Conservation (phyloP, 2,797 vertebrate genomes). For the Tapera naevia region DNA sequence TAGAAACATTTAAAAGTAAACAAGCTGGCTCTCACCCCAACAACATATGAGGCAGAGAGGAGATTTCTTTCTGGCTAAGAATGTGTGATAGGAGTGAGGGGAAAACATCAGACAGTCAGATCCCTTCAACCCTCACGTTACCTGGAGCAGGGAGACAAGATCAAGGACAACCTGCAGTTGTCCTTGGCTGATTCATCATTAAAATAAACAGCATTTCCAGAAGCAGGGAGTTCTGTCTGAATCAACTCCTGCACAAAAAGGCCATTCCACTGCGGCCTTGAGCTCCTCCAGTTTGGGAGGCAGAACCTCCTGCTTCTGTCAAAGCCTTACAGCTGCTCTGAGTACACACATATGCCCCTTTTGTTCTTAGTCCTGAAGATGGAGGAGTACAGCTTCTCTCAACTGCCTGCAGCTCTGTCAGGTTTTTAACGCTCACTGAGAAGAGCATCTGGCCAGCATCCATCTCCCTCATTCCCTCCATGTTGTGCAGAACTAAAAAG, state of each 20-base stretch:
- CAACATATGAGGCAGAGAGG: neutral
- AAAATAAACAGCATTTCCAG: neutral
- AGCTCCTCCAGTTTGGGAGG: neutral
- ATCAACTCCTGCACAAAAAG: neutral
- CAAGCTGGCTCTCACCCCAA: neutral
- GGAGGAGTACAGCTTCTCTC: neutral
- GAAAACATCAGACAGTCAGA: neutral
- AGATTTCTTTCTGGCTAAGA: neutral
- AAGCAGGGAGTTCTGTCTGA: neutral
- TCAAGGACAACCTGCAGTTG: neutral
- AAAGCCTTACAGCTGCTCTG: neutral
- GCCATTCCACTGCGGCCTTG: rapidly evolving
- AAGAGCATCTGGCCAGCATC: conserved; percentile 19
- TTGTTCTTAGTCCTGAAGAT: neutral
- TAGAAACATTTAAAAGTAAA: neutral
- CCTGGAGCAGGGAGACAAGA: neutral
- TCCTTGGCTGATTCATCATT: neutral
- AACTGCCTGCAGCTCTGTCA: neutral
- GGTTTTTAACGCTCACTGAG: neutral
- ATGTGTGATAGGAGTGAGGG: neutral
- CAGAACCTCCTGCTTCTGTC: neutral
- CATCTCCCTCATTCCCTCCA: neutral
- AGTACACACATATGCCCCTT: neutral
- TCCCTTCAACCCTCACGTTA: neutral
- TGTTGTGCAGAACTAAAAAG: neutral